Base-by-base conservation (phyloP, 53 echinoderm and acorn worm genomes). In the Antedon mediterranea region DNA sequence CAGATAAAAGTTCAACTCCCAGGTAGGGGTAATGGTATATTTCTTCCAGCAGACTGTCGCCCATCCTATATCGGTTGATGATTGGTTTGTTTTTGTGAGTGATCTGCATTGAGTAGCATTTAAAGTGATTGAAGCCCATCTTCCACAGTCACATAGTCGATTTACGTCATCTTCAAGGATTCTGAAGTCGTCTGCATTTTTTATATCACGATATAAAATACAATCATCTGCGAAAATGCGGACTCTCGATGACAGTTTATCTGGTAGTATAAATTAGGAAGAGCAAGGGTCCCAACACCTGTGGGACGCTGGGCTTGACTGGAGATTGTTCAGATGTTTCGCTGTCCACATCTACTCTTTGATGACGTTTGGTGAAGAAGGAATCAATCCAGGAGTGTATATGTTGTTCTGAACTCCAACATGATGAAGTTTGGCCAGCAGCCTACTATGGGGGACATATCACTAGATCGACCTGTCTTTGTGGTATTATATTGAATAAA, bases 21-120 rank as follows among this genome's bases (percentile, higher is more conserved):
- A 81, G 27, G 77, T 85, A 81, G n/a, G 81, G 81, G 30, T 81
- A 73, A 34, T 81, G 30, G 43, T 85, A 34, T 20, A 81, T 81
- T 81, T 85, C 78, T 32, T 77, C 29, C 9, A 81, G 74, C 14
- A 33, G 29, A 32, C 42, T 43, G 27, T 78, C 57, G 1, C 78
- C 78, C 78, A 86, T 77, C 2, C 8, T 2, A 31, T 43, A 85
- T 20, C 71, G 74, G 43, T 73, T 28, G 28, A 15, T 33, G 31
- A 78, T 43, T 0, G 31, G 30, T n/a, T 72, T 82, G 29, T 32
- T 74, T 73, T 86, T 82, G 57, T 86, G 82, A 20, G 78, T 82
- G 43, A 82, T 78, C 26, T 82, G 34, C 82, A 86, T 82, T 30
- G 37, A 73, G 13, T 32, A 86, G 34, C 82, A 86, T 32, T 81